Evolutionary conservation across 2,888 invertebrate species (phyloP).

Genomic region (Rotaria socialis): DNA sequence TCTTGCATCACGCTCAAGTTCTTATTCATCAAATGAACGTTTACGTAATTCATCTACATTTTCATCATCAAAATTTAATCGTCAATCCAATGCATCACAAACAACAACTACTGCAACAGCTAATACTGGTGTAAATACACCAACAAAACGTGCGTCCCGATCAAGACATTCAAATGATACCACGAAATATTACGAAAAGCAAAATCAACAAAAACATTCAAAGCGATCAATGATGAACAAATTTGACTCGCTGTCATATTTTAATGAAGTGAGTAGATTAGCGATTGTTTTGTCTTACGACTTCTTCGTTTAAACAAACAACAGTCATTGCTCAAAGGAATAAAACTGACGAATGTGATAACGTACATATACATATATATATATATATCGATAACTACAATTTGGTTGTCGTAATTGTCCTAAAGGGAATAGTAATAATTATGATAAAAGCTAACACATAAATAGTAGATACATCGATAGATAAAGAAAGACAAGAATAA

Average conservation of each 20-base stretch:
- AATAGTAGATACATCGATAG: not conserved
- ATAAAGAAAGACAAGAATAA: not conserved
- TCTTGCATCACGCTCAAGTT: not conserved
- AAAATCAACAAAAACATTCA: not conserved
- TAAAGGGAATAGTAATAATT: not conserved
- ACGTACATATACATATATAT: not conserved
- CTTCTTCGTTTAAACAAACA: not conserved
- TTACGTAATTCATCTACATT: not conserved
- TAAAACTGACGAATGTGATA: not conserved
- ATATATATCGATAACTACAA: not conserved
- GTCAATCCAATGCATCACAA: not conserved
- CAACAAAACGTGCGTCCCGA: not conserved
- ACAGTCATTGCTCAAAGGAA: not conserved
- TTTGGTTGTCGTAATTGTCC: not conserved
- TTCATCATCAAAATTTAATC: not conserved
- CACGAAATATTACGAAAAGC: not conserved
- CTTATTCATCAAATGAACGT: not conserved
- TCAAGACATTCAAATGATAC: not conserved
- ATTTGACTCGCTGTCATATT: not conserved
- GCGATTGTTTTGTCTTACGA: not conserved
- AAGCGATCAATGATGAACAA: not conserved
- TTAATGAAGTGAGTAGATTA: conserved; percentile 20
- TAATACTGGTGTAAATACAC: not conserved
- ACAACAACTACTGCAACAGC: not conserved
- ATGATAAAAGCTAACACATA: not conserved